Conservation (phyloP, 2,888 invertebrate genomes). For the Volucella inanis region DNA sequence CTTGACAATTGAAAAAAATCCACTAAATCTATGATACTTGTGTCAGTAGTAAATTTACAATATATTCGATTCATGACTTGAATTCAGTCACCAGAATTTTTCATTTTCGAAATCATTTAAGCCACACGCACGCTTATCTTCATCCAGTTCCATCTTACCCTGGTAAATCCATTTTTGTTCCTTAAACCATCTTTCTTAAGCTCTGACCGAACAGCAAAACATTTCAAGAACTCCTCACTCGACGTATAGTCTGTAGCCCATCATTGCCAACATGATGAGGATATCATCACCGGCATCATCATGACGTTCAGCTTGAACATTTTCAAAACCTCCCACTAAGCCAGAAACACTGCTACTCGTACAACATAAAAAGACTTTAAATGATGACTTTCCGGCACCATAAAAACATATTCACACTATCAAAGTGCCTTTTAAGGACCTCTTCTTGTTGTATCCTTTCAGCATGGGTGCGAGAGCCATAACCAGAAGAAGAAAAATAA, state of each 20-base stretch:
- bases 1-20: too few species aligned
- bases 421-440: constrained; percentile 49
- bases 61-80: too few species aligned
- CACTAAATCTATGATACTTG: too few species aligned
- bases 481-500: constrained; percentile 28
- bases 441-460: constrained; percentile 24
- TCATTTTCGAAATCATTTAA: too few species aligned
- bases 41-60: too few species aligned
- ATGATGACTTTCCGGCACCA: constrained; percentile 65
- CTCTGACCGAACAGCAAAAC: neutral
- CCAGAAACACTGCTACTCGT: constrained; percentile 21
- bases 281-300: constrained; percentile 41
- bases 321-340: constrained; percentile 31
- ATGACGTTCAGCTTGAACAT: constrained; percentile 14
- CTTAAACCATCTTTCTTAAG: too few species aligned
- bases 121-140: too few species aligned
- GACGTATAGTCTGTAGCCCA: neutral
- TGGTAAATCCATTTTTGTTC: too few species aligned
- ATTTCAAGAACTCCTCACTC: neutral
- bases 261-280: constrained; percentile 29
- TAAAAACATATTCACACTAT: constrained; percentile 75
- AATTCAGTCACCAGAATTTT: too few species aligned
- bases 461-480: neutral
- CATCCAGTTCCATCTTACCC: too few species aligned
- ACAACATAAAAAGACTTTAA: constrained; percentile 58